Base-by-base conservation (phyloP, 2,797 vertebrate genomes). In the Coranthus polyacanthus region DNA sequence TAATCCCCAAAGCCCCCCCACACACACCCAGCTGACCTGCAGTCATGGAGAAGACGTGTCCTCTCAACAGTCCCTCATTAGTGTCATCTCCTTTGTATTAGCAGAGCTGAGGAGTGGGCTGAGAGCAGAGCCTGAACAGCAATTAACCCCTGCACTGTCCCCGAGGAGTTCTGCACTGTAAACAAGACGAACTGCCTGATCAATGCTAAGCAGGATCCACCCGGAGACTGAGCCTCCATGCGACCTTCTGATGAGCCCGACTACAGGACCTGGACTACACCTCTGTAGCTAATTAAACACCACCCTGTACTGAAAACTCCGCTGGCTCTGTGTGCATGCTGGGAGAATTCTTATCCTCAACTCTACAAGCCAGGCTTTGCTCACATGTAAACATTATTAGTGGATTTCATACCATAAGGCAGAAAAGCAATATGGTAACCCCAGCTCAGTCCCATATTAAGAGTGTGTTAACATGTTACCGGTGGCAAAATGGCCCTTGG, bases 141-240 rank as follows among this genome's bases (percentile, higher is more conserved):
- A 95, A 96, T 96, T 96, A 96, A 96, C 95, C 94, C 93, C 92
- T 92, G 91, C 89, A 89, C 90, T 81, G 77, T 95, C 94, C 94
- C 93, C 70, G 63, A 93, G 94, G 94, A 93, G 85, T 91, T 87
- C 85, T 89, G 93, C 91, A 94, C 93, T 93, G 95, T 95, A 95
- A 96, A 96, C 95, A 95, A 95, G 94, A 92, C 88, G 82, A 32
- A 32, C 29, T 32, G 84, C 85, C 81, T 85, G 92, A 95, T 95
- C 94, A 94, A 94, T 93, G 92, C 78, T 86, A 86, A 92, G 84
- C 88, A 66, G 84, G 90, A 85, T 88, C 83, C 52, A 53, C 13
- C 36, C 46, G 26, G 22, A 50, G 16, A 26, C 4, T 6, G 36
- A 18, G 42, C 57, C 20, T 45, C 17, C 21, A 26, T 59, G 56